Evolutionary conservation across 1,140 invertebrate species (phyloP).

Genomic region (Fopius arisanus): DNA sequence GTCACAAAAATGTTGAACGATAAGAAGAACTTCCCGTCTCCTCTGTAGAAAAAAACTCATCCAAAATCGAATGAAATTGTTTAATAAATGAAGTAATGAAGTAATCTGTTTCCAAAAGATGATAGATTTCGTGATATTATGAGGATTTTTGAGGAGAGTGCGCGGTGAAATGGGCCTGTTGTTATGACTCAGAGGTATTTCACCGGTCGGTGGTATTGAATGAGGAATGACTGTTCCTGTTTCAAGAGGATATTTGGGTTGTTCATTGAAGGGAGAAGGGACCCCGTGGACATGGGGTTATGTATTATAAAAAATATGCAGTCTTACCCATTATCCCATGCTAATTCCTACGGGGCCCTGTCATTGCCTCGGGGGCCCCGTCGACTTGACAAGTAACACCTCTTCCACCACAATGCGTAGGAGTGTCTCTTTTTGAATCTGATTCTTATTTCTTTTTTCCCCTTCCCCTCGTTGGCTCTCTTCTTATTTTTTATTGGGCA

Average conservation of each 20-base stretch:
- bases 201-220: not conserved
- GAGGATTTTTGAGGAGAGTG: too few species aligned
- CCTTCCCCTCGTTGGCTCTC: constrained; percentile 19
- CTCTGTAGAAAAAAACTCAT: too few species aligned
- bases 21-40: too few species aligned
- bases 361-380: constrained; percentile 60
- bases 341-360: constrained; percentile 61
- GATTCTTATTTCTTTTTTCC: not conserved
- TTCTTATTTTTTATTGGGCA: constrained; percentile 26
- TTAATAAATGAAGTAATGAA: too few species aligned
- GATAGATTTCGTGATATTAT: too few species aligned
- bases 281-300: constrained; percentile 42
- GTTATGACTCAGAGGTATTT: constrained; percentile 3
- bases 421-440: constrained; percentile 53
- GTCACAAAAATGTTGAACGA: too few species aligned
- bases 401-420: constrained; percentile 55
- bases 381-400: constrained; percentile 62
- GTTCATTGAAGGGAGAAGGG: constrained; percentile 26
- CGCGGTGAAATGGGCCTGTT: not conserved
- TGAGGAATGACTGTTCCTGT: not conserved
- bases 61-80: too few species aligned
- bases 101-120: too few species aligned
- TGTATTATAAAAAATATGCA: constrained; percentile 40
- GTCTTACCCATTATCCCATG: constrained; percentile 63
- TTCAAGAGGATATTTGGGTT: not conserved